A percentile compares a stretch with the other conserved stretches of the same genome.
These are phyloP conservation scores for Synanthedon vespiformis DNA, from an alignment of 2,888 invertebrate genomes.

Conservation along the genomic window DNA sequence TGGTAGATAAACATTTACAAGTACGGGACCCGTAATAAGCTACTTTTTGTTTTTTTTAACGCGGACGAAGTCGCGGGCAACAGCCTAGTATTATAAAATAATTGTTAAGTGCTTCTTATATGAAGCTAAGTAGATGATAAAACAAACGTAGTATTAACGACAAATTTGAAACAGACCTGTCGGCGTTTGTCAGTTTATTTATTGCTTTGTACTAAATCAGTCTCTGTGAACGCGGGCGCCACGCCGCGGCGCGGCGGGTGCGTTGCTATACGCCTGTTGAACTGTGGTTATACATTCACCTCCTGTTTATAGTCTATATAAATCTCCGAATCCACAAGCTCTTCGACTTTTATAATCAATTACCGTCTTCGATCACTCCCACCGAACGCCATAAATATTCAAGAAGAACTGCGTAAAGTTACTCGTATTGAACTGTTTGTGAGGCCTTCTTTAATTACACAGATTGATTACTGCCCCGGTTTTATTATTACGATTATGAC, in stretches of 20 bases:
- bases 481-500: slow-evolving; percentile 30
- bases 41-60: too few species aligned
- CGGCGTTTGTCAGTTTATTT: slow-evolving; percentile 11
- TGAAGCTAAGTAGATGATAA: too few species aligned
- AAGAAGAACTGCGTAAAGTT: slow-evolving; percentile 15
- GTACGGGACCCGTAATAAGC: too few species aligned
- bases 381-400: slow-evolving; percentile 44
- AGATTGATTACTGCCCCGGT: slow-evolving; percentile 30
- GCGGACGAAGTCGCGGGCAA: too few species aligned
- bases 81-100: too few species aligned
- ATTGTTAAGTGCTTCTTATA: too few species aligned
- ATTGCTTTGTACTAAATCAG: slow-evolving; percentile 18
- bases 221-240: slow-evolving; percentile 10
- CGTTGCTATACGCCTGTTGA: slow-evolving; percentile 8
- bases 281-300: slow-evolving; percentile 9
- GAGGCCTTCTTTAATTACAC: slow-evolving; percentile 38
- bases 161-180: not conserved
- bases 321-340: slow-evolving; percentile 47
- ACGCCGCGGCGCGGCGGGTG: too few species aligned
- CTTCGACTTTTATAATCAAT: slow-evolving; percentile 61
- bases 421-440: slow-evolving; percentile 38
- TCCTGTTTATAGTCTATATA: slow-evolving; percentile 43
- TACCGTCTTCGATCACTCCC: slow-evolving; percentile 48
- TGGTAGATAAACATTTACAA: too few species aligned
- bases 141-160: too few species aligned